These are phyloP conservation scores for Laodelphax striatellus DNA, from an alignment of 1,140 invertebrate genomes.

Conservation along the genomic window DNA sequence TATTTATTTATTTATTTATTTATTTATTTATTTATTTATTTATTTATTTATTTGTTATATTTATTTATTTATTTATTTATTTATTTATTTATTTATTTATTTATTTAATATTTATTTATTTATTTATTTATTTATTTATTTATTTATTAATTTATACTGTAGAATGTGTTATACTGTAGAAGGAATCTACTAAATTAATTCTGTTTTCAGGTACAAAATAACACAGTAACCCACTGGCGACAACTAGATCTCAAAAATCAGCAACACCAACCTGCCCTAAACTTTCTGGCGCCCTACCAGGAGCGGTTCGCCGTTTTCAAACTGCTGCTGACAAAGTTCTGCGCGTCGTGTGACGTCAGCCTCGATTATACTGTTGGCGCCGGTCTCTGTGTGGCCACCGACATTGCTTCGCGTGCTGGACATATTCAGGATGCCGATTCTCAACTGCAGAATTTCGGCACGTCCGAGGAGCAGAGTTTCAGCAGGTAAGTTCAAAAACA, in stretches of 20 bases:
- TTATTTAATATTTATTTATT: no score
- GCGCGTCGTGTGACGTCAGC: slow-evolving; percentile 36
- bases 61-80: no score
- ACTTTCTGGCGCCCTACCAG: slow-evolving; percentile 42
- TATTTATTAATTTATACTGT: no score
- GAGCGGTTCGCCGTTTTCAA: slow-evolving; percentile 47
- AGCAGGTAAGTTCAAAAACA: no score
- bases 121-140: no score
- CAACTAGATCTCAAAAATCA: slow-evolving; percentile 5
- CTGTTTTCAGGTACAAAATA: slow-evolving; percentile 14
- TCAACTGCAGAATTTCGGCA: background rate
- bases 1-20: no score
- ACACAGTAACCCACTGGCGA: slow-evolving; percentile 46
- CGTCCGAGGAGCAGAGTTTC: no score
- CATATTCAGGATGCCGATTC: background rate
- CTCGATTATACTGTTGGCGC: slow-evolving; percentile 39
- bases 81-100: no score
- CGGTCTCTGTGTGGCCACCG: slow-evolving; percentile 36
- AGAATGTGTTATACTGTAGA: no score
- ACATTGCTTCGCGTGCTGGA: slow-evolving; percentile 10
- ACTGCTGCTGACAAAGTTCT: slow-evolving; percentile 34
- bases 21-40: no score
- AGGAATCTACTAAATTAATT: no score
- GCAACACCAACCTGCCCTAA: slow-evolving; percentile 27
- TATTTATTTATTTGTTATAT: no score